Conservation (phyloP, 2,797 vertebrate species). For the Lates japonicus region DNA sequence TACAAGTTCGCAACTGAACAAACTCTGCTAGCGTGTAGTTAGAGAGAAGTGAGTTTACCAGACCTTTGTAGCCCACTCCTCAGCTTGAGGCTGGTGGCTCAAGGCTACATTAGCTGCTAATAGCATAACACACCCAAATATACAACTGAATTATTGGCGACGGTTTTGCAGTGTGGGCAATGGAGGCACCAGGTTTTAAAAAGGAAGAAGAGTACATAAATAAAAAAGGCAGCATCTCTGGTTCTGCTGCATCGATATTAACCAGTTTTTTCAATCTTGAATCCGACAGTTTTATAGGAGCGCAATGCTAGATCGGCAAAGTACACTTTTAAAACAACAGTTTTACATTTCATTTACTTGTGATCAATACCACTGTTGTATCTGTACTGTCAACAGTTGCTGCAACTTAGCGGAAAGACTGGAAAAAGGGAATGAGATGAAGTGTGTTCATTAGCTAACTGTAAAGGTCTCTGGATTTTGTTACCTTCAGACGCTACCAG, state of each 20-base stretch:
- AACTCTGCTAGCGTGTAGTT: neutral
- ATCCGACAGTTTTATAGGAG: no score
- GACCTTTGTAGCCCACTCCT: neutral
- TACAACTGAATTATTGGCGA: neutral
- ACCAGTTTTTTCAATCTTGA: no score
- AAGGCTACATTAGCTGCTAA: neutral
- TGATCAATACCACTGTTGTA: neutral
- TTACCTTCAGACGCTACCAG: neutral
- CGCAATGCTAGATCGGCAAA: no score
- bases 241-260: no score
- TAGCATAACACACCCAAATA: no score
- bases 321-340: neutral
- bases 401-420: neutral
- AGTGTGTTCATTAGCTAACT: neutral
- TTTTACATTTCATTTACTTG: neutral
- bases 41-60: neutral
- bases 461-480: neutral
- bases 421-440: neutral
- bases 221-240: no score
- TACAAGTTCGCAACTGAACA: neutral
- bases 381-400: neutral
- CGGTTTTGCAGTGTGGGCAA: neutral
- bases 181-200: neutral
- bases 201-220: neutral
- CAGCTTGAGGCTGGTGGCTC: neutral